Evolutionary conservation across 1,140 invertebrate species (phyloP).

Genomic region (Aphidius ervi): DNA sequence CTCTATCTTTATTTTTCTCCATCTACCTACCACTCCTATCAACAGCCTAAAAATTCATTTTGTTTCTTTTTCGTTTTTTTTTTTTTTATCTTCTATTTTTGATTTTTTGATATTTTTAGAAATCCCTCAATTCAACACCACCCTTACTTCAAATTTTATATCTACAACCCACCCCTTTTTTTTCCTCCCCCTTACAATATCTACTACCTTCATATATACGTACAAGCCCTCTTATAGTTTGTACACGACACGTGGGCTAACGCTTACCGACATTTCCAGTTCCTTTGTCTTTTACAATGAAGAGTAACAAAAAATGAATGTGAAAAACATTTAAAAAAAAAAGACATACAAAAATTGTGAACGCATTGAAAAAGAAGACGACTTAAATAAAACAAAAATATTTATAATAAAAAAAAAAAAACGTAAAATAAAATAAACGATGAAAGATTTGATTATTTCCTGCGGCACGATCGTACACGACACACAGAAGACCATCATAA

Average conservation of each 20-base stretch:
- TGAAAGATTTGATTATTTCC: conserved; percentile 21
- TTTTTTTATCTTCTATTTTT: neutral
- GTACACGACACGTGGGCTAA: conserved; percentile 21
- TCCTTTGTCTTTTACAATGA: conserved; percentile 18
- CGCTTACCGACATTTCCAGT: conserved; percentile 16
- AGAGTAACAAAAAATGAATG: conserved; percentile 16
- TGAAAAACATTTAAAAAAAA: conserved; percentile 7
- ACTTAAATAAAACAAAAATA: conserved; percentile 9
- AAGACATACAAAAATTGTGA: conserved; percentile 7
- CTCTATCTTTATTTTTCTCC: conserved; percentile 22
- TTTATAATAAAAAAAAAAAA: conserved; percentile 1
- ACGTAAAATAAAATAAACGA: neutral
- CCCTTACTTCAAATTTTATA: no score
- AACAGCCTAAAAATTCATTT: conserved; percentile 7
- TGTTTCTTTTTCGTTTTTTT: conserved; percentile 6
- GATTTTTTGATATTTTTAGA: neutral
- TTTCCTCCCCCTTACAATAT: no score
- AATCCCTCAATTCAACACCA: neutral
- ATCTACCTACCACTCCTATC: conserved; percentile 6
- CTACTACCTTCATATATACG: neutral
- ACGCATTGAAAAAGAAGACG: conserved; percentile 18
- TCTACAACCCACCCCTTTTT: no score
- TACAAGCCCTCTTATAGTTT: conserved; percentile 21
- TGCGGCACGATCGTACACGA: conserved; percentile 13
- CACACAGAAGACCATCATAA: conserved; percentile 8